Evolutionary conservation across 2,888 invertebrate genomes (phyloP), one percentile per base, ranked within the genome.

Genomic region (Megamerina dolium): DNA sequence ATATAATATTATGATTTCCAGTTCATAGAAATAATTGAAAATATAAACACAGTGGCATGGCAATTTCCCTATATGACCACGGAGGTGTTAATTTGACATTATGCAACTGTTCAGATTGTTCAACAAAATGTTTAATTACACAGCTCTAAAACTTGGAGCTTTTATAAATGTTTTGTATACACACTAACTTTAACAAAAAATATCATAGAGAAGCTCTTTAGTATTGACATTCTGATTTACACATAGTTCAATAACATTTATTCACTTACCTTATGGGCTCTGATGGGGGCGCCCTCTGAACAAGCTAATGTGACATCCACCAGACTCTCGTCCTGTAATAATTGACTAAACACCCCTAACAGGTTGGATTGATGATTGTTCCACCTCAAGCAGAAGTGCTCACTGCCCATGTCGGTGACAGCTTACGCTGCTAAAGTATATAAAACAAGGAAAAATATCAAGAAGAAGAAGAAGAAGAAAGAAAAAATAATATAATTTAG

Each of bases 341-440:
- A 83, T 82, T 90, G 90, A 82, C 89, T 90, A 82, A 92, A 92
- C 76, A 91, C 90, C 78, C 89, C 90, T 81, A 92, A 84, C 82
- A 92, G 85, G 84, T 92, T 92, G 83, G 87, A 89, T 83, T 90
- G 90, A 88, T 92, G 91, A 88, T 92, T 91, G 84, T 91, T 92
- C 91, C 91, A 92, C 87, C 91, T 89, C 82, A 92, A 85, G 83
- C 91, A 91, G 84, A 91, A 92, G 81, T 91, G 91, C 87, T 92
- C 90, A 89, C 90, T 90, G 85, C 89, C 89, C 88, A 89, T 88
- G 85, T 87, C 88, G 87, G 83, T 84, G 85, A 83, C 83, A 85
- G 83, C 83, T 82, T 82, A 81, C 85, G 82, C 85, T 85, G 78
- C 74, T 73, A 66, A 51, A 57, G 46, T 32, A 55, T 21, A 52